Evolutionary conservation across 2,113 vertebrate species (phyloP).

Genomic region (Albula glossodonta): DNA sequence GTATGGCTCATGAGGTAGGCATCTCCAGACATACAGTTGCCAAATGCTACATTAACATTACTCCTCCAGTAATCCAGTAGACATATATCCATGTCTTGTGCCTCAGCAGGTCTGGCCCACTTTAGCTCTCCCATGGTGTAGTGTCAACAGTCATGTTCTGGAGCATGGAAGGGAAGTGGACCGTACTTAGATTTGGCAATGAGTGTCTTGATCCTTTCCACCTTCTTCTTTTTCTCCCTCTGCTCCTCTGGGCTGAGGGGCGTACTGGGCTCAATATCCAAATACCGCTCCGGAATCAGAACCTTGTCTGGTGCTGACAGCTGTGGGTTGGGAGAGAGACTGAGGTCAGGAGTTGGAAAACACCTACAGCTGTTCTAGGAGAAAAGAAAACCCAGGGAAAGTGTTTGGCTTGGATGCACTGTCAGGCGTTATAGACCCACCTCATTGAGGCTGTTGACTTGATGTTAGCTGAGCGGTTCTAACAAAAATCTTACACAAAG

Average conservation of each 20-base stretch:
- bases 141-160: background rate
- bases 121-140: background rate
- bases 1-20: background rate
- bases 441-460: background rate
- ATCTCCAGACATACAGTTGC: background rate
- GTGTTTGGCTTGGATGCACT: background rate
- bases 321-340: slow-evolving; percentile 53
- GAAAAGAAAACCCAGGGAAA: background rate
- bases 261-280: slow-evolving; percentile 76
- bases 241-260: slow-evolving; percentile 90
- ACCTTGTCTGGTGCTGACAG: slow-evolving; percentile 85
- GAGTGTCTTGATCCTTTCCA: slow-evolving; percentile 93
- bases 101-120: background rate
- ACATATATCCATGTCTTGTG: background rate
- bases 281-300: slow-evolving; percentile 84
- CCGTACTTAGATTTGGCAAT: slow-evolving; percentile 96
- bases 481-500: background rate
- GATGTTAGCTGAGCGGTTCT: background rate
- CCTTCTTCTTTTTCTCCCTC: slow-evolving; percentile 93
- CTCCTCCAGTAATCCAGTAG: background rate
- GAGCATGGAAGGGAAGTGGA: background rate
- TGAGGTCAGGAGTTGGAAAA: background rate
- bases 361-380: background rate
- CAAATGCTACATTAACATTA: background rate
- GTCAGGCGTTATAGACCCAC: background rate